Conservation (phyloP, 2,888 invertebrate species). For the Dyspetes luteomarginatus region DNA sequence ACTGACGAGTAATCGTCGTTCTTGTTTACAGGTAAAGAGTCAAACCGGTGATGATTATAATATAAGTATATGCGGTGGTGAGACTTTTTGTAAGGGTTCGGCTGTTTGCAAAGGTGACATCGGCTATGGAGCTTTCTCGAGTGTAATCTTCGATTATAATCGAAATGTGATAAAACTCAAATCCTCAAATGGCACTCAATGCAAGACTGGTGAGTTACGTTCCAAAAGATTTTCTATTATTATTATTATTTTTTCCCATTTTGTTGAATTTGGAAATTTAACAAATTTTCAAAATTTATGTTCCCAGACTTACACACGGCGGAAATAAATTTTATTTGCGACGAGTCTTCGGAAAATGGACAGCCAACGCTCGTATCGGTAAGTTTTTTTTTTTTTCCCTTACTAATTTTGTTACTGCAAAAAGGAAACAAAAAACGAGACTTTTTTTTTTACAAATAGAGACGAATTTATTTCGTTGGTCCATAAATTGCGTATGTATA, state of each 20-base stretch:
- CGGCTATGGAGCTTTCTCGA: slow-evolving; percentile 73
- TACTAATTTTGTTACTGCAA: too few relatives aligned
- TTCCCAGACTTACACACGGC: slow-evolving; percentile 72
- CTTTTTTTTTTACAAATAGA: slow-evolving; percentile 26
- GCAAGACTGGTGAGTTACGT: slow-evolving; percentile 71
- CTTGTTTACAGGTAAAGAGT: slow-evolving; percentile 67
- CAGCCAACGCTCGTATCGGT: slow-evolving; percentile 72
- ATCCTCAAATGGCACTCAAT: slow-evolving; percentile 73
- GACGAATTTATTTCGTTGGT: slow-evolving; percentile 38
- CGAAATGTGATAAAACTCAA: slow-evolving; percentile 71
- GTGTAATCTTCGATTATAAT: slow-evolving; percentile 74
- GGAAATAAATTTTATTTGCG: slow-evolving; percentile 73
- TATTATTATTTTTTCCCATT: not conserved
- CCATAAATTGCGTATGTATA: slow-evolving; percentile 40
- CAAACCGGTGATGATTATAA: slow-evolving; percentile 70
- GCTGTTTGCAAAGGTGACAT: slow-evolving; percentile 72
- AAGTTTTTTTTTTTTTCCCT: too few relatives aligned
- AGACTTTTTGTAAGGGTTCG: slow-evolving; percentile 73
- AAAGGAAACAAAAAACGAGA: not conserved
- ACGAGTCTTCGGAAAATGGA: slow-evolving; percentile 70
- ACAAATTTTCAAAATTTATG: not conserved
- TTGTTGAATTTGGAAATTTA: not conserved
- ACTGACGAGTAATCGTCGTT: not conserved
- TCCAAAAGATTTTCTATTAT: slow-evolving; percentile 37
- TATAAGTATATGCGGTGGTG: slow-evolving; percentile 73